phyloP scores from a whole-genome alignment of 92 coral and sea anemone species.

The Ricordea florida region DNA sequence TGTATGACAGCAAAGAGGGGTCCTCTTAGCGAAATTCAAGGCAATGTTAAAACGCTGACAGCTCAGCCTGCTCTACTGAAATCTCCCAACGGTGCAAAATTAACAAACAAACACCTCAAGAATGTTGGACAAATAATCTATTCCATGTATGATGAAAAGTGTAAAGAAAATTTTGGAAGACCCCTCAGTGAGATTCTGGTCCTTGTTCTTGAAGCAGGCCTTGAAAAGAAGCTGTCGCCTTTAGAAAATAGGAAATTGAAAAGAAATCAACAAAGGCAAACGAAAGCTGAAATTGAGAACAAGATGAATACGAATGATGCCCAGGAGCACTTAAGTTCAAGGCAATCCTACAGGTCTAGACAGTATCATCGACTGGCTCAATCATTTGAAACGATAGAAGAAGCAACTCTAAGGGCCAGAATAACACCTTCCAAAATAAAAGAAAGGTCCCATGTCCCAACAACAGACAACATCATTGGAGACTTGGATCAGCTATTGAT shows the following conservation, averaged over 20 bases:
- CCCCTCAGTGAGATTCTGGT: constrained; percentile 19
- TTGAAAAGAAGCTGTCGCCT: constrained; percentile 30
- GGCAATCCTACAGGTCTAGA: constrained; percentile 4
- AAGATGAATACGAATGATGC: not conserved
- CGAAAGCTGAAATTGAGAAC: constrained; percentile 11
- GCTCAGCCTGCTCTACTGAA: not conserved
- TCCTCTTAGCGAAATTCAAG: not conserved
- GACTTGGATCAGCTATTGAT: no score
- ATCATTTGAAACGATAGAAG: constrained; percentile 37
- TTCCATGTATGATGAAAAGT: constrained; percentile 22
- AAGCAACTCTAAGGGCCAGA: constrained; percentile 21
- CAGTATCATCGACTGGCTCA: constrained; percentile 31
- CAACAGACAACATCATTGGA: no score
- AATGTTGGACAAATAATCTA: constrained; percentile 17
- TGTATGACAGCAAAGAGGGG: not conserved
- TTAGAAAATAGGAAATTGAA: constrained; percentile 12
- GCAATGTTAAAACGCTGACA: not conserved
- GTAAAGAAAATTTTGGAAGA: constrained; percentile 35
- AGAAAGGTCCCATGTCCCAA: constrained; percentile 29
- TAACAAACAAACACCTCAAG: constrained; percentile 24
- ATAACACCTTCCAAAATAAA: constrained; percentile 11
- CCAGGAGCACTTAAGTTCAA: constrained; percentile 9
- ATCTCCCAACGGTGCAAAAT: not conserved
- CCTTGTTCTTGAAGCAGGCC: constrained; percentile 26
- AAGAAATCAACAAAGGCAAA: constrained; percentile 19